phyloP scores from a whole-genome alignment of 2,797 vertebrate genomes.

The Pseudopleuronectes americanus region DNA sequence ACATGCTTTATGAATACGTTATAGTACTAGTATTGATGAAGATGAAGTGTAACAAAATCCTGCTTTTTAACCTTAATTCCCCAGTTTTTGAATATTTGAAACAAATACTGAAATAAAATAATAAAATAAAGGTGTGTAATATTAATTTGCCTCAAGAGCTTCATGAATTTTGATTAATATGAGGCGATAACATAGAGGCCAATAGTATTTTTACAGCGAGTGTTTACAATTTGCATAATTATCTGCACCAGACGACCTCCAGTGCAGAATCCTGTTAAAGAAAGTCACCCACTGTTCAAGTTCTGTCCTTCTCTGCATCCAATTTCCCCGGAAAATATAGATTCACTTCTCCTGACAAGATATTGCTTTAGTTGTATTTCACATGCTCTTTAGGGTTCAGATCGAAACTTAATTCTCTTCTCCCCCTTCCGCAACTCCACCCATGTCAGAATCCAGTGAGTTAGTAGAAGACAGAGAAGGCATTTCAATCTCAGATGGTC shows the following conservation, averaged over 20 bases:
- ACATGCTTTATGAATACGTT: too few species aligned
- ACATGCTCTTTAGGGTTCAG: slow-evolving; percentile 4
- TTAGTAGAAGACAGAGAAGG: slow-evolving; percentile 87
- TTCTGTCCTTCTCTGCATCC: slow-evolving; percentile 1
- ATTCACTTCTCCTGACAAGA: slow-evolving; percentile 12
- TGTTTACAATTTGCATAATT: neutral
- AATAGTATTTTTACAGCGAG: neutral
- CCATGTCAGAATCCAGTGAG: slow-evolving; percentile 86
- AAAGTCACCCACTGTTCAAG: neutral
- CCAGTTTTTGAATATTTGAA: neutral
- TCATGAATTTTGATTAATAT: slow-evolving; percentile 1
- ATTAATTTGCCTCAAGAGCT: neutral
- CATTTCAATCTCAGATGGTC: slow-evolving; percentile 87
- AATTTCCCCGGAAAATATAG: slow-evolving; percentile 1
- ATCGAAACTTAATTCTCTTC: slow-evolving; percentile 60
- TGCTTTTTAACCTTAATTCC: too few species aligned
- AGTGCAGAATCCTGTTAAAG: neutral
- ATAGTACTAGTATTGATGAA: neutral
- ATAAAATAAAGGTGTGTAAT: neutral
- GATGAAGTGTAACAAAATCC: neutral
- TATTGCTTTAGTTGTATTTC: neutral
- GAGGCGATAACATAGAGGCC: neutral
- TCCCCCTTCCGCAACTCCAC: slow-evolving; percentile 85
- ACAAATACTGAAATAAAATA: neutral
- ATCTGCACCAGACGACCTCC: neutral